Conservation (phyloP, 2,113 vertebrate genomes). For the Thermophis baileyi region DNA sequence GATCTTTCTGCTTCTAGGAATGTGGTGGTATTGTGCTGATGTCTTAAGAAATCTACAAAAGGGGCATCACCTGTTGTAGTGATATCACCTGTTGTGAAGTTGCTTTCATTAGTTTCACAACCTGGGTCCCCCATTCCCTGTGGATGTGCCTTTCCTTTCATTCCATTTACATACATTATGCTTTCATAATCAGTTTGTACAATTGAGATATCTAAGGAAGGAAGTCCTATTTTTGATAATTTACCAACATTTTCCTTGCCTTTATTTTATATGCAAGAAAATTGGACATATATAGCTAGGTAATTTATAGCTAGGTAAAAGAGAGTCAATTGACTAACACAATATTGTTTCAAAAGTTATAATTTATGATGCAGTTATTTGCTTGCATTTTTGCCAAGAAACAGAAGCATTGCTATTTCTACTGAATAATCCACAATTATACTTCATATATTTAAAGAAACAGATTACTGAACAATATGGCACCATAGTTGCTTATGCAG, state of each 20-base stretch:
- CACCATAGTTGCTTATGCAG: background rate
- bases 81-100: background rate
- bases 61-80: background rate
- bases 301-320: conserved; percentile 3
- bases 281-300: background rate
- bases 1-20: background rate
- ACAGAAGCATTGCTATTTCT: background rate
- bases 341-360: background rate
- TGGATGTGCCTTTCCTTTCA: background rate
- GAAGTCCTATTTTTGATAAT: background rate
- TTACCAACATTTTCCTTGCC: background rate
- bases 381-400: background rate
- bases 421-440: conserved; percentile 5
- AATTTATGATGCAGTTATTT: conserved; percentile 6
- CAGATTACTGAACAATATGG: background rate
- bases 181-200: background rate
- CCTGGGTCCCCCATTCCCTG: background rate
- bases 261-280: background rate
- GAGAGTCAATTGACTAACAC: background rate
- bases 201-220: background rate
- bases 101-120: background rate
- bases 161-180: background rate
- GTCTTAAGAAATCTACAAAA: background rate
- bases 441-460: background rate
- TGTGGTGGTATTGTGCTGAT: background rate